These are phyloP conservation scores for Anoplopoma fimbria DNA, from an alignment of 2,113 vertebrate genomes.

Conservation along the genomic window DNA sequence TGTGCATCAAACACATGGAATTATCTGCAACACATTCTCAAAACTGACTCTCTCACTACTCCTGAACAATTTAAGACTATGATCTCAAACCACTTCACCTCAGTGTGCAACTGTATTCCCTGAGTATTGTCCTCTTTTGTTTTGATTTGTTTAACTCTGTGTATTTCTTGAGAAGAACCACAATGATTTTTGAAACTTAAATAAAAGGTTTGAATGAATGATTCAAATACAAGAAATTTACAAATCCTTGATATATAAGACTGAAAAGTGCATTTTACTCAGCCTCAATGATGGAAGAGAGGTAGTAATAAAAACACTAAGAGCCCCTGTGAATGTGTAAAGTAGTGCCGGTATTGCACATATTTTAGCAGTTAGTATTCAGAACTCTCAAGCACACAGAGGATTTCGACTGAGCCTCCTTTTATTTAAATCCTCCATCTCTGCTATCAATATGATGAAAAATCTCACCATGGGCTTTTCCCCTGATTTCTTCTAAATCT, in stretches of 20 bases:
- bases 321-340: background rate
- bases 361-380: background rate
- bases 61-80: too few species aligned
- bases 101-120: too few species aligned
- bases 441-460: background rate
- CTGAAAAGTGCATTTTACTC: background rate
- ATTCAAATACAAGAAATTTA: background rate
- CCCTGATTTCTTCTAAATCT: too few species aligned
- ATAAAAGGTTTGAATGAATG: too few species aligned
- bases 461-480: background rate
- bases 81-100: too few species aligned
- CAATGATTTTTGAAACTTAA: too few species aligned
- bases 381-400: background rate
- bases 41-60: too few species aligned
- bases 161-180: too few species aligned
- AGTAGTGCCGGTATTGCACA: background rate
- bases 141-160: too few species aligned
- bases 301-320: background rate
- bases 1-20: too few species aligned
- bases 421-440: background rate
- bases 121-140: too few species aligned
- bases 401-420: background rate
- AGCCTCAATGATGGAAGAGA: background rate
- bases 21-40: too few species aligned
- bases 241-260: background rate